phyloP scores from a whole-genome alignment of 2,113 vertebrate genomes.

The Puntigrus tetrazona region DNA sequence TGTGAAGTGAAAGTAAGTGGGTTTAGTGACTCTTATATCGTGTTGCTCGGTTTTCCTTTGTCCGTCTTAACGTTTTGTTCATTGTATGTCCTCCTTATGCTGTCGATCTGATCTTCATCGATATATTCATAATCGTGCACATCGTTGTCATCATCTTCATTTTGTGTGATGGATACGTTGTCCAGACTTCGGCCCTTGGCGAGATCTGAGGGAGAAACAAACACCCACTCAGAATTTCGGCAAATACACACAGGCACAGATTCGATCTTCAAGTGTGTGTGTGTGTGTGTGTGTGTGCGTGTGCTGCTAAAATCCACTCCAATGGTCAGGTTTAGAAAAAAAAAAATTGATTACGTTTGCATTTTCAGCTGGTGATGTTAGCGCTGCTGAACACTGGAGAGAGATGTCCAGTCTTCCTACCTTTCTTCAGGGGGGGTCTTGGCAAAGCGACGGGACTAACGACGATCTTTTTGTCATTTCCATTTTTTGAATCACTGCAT shows the following conservation, averaged over 20 bases:
- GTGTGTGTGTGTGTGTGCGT: too few species aligned
- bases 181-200: slow-evolving; percentile 34
- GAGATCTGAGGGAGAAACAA: neutral
- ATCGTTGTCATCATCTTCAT: slow-evolving; percentile 49
- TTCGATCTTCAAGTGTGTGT: neutral
- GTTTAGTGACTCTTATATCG: slow-evolving; percentile 28
- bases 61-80: slow-evolving; percentile 33
- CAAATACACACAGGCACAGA: neutral
- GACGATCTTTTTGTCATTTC: slow-evolving; percentile 6
- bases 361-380: neutral
- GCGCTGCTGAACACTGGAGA: neutral
- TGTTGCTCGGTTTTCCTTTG: slow-evolving; percentile 44
- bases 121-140: slow-evolving; percentile 59
- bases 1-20: neutral
- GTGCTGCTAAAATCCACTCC: too few species aligned
- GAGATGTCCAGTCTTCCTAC: neutral
- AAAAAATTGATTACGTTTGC: neutral
- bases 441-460: slow-evolving; percentile 22
- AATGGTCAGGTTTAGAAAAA: neutral
- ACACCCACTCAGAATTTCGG: neutral
- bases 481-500: slow-evolving; percentile 8
- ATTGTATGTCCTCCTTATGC: slow-evolving; percentile 60
- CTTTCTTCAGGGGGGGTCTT: slow-evolving; percentile 35
- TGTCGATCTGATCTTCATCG: slow-evolving; percentile 63
- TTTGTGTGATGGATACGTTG: neutral